Evolutionary conservation across 2,888 invertebrate species (phyloP), one percentile per base, ranked within the genome.

Genomic region (Chydorus sphaericus): DNA sequence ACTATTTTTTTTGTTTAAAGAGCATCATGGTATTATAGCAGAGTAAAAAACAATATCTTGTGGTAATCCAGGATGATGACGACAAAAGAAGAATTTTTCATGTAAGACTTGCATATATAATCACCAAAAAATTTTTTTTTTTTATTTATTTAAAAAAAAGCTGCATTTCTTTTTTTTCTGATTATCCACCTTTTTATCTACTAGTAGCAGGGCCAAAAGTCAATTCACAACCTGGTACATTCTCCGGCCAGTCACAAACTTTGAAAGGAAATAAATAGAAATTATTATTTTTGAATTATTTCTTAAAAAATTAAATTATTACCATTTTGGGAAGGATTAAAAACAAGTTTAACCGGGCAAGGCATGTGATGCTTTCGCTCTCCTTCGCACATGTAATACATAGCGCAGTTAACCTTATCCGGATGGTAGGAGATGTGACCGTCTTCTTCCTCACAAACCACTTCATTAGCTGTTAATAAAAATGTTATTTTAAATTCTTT

Each of bases 301-400:
- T 2, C 20, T 23, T 18, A 4, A 20, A 39, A 39, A 44, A 44
- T 23, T 16, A 2, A 8, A 7, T 44, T 16, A 26, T 44, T 44
- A 44, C 44, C 92, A 66, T 89, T 91, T 67, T 92, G 88, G 65
- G 88, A 86, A 38, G 82, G 82, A 69, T 93, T 92, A 73, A 92
- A 93, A 14, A 92, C 92, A 59, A 93, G 77, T 71, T 92, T 89
- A 53, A 82, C 80, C 7, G 92, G 92, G 68, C 91, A 93, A 48
- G 92, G 91, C 92, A 92, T 92, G 73, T 92, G 92, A 67, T 92
- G 92, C 68, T 90, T 90, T 55, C 91, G 77, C 68, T 91, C 91
- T 31, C 92, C 92, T 72, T 92, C 91, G 67, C 92, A 93, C 91
- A 92, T 91, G 74, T 87, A 92, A 71, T 92, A 93, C 78, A 85